Percentiles rank a stretch among this genome's conserved stretches.
Conservation (phyloP, 2,797 vertebrate genomes). For the Chiloscyllium punctatum region DNA sequence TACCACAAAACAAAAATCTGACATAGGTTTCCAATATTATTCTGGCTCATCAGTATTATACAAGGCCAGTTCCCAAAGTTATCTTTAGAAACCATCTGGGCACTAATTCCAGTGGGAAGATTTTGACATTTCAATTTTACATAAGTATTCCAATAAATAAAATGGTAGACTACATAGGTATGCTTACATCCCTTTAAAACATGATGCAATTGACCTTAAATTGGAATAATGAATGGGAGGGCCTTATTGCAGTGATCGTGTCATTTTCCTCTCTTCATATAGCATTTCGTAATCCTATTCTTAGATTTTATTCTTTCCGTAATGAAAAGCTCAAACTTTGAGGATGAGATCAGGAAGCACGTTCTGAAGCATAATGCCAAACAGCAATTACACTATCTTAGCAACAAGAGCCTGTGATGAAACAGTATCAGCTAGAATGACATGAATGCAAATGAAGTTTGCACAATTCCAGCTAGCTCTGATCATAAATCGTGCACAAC, state of each 20-base stretch:
- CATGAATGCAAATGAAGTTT: constrained; percentile 1
- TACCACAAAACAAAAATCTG: constrained; percentile 37
- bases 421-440: constrained; percentile 9
- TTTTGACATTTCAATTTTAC: constrained; percentile 30
- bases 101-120: neutral
- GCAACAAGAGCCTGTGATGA: neutral
- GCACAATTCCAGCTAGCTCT: neutral
- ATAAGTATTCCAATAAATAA: neutral
- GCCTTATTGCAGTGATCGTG: no score
- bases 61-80: neutral
- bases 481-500: neutral
- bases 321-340: constrained; percentile 5
- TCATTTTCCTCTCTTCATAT: neutral
- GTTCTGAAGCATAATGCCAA: neutral
- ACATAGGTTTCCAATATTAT: constrained; percentile 21
- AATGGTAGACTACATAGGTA: neutral
- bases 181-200: neutral
- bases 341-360: neutral
- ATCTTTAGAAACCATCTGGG: neutral
- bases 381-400: neutral
- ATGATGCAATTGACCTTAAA: constrained; percentile 7
- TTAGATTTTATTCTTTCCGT: neutral
- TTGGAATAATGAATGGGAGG: neutral
- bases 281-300: neutral
- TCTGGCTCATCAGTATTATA: constrained; percentile 30